These are phyloP conservation scores for Margarornis squamiger DNA, from an alignment of 2,797 vertebrate species.

Conservation along the genomic window DNA sequence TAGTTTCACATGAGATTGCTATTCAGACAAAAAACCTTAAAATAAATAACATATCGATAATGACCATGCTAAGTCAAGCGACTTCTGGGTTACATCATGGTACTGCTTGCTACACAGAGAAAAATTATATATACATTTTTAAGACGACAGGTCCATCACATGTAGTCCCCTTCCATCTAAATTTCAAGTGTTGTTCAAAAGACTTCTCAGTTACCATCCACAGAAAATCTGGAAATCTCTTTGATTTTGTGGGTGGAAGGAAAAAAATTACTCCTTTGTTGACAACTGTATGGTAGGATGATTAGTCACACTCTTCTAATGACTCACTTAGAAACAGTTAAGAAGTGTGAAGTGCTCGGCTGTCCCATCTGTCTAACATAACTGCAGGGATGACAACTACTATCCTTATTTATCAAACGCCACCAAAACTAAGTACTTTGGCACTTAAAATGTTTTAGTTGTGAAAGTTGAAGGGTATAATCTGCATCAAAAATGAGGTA, in stretches of 20 bases:
- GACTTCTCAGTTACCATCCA: neutral
- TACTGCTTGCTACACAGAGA: neutral
- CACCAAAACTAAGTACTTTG: neutral
- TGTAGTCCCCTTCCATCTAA: neutral
- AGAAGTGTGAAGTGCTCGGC: neutral
- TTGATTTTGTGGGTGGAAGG: neutral
- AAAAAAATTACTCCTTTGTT: slow-evolving; percentile 40
- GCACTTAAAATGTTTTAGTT: neutral
- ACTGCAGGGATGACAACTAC: neutral
- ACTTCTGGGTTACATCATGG: neutral
- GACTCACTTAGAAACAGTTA: slow-evolving; percentile 42
- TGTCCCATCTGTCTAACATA: slow-evolving; percentile 49
- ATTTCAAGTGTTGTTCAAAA: neutral
- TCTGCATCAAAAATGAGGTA: neutral
- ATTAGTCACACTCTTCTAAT: slow-evolving; percentile 40
- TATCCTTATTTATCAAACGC: neutral
- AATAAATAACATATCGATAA: accelerated
- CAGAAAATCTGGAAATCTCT: neutral
- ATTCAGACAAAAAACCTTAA: neutral
- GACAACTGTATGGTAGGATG: slow-evolving; percentile 31
- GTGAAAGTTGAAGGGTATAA: neutral
- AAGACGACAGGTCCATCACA: neutral
- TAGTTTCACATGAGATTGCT: accelerated
- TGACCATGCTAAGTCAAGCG: accelerated
- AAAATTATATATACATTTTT: neutral